Base-by-base conservation (phyloP, 2,797 vertebrate genomes). In the Catostomus latipinnis region DNA sequence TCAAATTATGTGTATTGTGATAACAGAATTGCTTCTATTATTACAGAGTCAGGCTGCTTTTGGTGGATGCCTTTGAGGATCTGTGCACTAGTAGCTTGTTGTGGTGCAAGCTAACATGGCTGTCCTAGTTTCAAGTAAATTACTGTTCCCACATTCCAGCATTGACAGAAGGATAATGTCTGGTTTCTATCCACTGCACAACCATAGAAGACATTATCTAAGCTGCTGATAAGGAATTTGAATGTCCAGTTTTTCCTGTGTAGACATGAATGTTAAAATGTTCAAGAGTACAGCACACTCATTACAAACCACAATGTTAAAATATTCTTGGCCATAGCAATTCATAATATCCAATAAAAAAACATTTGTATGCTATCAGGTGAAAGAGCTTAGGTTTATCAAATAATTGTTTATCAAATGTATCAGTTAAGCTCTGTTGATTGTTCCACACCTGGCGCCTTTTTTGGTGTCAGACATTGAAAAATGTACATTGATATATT, bases 181-280 rank as follows among this genome's bases (percentile, higher is more conserved):
- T 86, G 86, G 81, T 82, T 86, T 88, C 76, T 83, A 85, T 87
- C 85, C 81, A 77, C 80, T 70, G 68, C 81, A 83, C 86, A 87
- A 86, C 70, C 86, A 83, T 81, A 85, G 85, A 88, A 86, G 73
- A 83, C 84, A 88, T 88, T 87, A 87, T 87, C 83, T 86, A 52
- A 18, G 78, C 66, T 81, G 72, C 76, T 80, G 86, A 89, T 87
- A 86, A 87, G 84, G 68, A 60, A 83, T 85, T 81, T 80, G 74
- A 78, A 83, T 86, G 81, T 84, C 75, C 79, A 68, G 78, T 70
- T 81, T 80, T 85, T 85, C 84, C 71, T 84, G 79, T 83, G 80
- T 77, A 81, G 87, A 87, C 83, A 84, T 79, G 81, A 80, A 86
- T 83, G 82, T 76, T 79, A 82, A 86, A 89, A 80, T 74, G 79